Conservation (phyloP, 2,113 vertebrate genomes). For the Tilapia sparmanii region DNA sequence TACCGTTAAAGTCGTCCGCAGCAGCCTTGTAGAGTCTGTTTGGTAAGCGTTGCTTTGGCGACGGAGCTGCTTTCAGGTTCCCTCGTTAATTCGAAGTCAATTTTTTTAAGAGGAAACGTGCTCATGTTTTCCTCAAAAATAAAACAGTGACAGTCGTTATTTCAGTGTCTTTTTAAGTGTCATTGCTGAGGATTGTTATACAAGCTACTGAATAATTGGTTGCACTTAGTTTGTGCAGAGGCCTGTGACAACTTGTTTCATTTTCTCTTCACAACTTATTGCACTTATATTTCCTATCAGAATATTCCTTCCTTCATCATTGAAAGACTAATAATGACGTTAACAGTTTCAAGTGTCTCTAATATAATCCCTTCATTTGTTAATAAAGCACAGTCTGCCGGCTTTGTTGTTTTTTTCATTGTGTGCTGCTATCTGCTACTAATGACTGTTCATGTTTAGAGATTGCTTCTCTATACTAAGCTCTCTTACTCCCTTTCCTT, state of each 20-base stretch:
- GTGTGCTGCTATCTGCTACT: background rate
- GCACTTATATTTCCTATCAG: background rate
- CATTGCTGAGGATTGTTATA: background rate
- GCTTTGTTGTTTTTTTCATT: background rate
- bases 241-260: background rate
- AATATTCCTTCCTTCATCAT: background rate
- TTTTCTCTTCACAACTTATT: background rate
- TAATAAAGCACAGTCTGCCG: background rate
- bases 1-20: background rate
- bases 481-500: background rate
- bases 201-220: background rate
- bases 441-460: background rate
- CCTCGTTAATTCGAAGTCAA: background rate
- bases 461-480: background rate
- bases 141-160: background rate
- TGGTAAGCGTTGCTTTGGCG: slow-evolving; percentile 15
- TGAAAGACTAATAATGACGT: background rate
- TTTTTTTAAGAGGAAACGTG: background rate
- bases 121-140: background rate
- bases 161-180: background rate
- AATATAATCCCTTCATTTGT: background rate
- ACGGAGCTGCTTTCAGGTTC: slow-evolving; percentile 5
- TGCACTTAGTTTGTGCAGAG: background rate
- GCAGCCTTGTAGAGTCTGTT: background rate
- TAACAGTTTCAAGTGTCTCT: background rate